A percentile compares a stretch with the other conserved stretches of the same genome.
These are phyloP conservation scores for Diplodus puntazzo DNA, from an alignment of 2,797 vertebrate species.

Conservation along the genomic window DNA sequence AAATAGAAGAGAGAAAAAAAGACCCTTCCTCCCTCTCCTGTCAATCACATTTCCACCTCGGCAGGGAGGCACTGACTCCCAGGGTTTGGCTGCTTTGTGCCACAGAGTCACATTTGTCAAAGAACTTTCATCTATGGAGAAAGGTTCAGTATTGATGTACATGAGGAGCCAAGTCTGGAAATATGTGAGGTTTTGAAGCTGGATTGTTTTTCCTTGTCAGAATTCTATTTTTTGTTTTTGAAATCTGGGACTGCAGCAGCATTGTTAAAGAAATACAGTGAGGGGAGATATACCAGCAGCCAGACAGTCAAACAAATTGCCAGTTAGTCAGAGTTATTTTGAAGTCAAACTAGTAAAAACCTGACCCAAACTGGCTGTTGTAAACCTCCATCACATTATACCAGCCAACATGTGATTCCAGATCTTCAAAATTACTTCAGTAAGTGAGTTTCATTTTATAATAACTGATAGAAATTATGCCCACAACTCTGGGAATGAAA, in stretches of 20 bases:
- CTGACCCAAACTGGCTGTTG: neutral
- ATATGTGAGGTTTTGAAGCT: neutral
- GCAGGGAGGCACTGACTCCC: slow-evolving; percentile 39
- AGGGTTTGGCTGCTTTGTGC: slow-evolving; percentile 56
- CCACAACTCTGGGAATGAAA: neutral
- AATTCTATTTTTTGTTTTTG: neutral
- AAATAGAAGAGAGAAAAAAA: slow-evolving; percentile 13
- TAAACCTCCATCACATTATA: neutral
- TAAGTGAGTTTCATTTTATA: neutral
- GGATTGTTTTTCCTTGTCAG: neutral
- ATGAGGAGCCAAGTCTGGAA: neutral
- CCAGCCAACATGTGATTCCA: neutral
- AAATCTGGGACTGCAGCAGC: neutral
- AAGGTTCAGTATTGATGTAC: slow-evolving; percentile 10
- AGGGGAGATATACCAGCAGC: neutral
- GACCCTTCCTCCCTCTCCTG: slow-evolving; percentile 24
- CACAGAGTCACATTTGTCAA: slow-evolving; percentile 26
- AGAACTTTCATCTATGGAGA: slow-evolving; percentile 23
- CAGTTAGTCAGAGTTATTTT: neutral
- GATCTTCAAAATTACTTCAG: neutral
- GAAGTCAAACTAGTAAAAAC: neutral
- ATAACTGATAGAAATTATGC: neutral
- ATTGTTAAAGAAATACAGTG: neutral
- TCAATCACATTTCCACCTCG: slow-evolving; percentile 45
- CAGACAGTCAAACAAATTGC: no score